These are phyloP conservation scores for Craseonycteris thonglongyai DNA, from an alignment of 2,113 vertebrate species.

Conservation along the genomic window DNA sequence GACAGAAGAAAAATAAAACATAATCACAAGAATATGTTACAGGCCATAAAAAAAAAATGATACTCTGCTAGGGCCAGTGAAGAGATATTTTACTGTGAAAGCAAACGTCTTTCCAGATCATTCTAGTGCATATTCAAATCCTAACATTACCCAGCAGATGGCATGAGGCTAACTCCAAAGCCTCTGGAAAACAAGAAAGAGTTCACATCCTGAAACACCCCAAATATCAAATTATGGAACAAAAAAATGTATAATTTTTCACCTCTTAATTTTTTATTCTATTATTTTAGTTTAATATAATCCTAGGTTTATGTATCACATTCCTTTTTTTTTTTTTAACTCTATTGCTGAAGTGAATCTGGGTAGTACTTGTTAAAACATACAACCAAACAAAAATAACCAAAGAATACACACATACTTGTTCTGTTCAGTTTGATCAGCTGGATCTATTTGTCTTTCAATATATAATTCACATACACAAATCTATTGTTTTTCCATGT, in stretches of 20 bases:
- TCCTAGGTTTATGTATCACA: neutral
- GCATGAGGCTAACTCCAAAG: neutral
- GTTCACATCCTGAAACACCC: neutral
- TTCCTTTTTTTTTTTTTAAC: neutral
- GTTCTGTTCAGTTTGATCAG: slow-evolving; percentile 38
- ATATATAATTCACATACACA: slow-evolving; percentile 36
- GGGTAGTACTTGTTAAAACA: neutral
- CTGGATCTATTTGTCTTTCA: slow-evolving; percentile 24
- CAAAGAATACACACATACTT: neutral
- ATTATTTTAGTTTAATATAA: neutral
- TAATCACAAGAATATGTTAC: neutral
- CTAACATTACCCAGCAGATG: slow-evolving; percentile 29
- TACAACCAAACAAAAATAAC: neutral
- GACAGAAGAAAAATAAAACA: neutral
- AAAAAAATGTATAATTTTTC: neutral
- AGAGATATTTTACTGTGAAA: neutral
- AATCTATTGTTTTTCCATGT: slow-evolving; percentile 21
- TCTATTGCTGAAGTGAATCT: neutral
- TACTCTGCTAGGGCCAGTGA: neutral
- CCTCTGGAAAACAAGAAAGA: neutral
- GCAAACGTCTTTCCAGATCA: neutral
- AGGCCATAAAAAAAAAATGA: too few species aligned
- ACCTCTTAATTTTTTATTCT: neutral
- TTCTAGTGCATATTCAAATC: neutral
- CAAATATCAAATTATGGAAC: neutral